phyloP scores from a whole-genome alignment of 2,888 invertebrate genomes.

The Catotricha subobsoleta region DNA sequence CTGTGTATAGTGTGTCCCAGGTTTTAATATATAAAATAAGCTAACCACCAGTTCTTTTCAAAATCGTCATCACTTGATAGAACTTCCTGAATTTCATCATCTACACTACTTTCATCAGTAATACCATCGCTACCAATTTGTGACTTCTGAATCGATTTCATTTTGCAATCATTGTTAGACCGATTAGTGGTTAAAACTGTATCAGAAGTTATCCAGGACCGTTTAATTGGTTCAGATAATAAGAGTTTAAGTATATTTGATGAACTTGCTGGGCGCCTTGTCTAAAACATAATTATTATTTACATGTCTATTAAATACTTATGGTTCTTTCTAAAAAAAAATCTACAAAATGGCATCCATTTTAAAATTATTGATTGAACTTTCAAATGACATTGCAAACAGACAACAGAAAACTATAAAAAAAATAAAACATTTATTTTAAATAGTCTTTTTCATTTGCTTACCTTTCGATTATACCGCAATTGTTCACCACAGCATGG shows the following conservation, averaged over 20 bases:
- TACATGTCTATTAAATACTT: neutral
- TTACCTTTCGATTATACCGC: neutral
- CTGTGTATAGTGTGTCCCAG: too few species aligned
- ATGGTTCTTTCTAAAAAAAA: neutral
- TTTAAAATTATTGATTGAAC: too few species aligned
- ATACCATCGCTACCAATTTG: conserved; percentile 1
- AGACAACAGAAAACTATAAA: too few species aligned
- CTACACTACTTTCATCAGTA: neutral
- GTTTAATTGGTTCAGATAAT: conserved; percentile 27
- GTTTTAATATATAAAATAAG: too few species aligned
- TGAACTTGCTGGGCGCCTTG: conserved; percentile 22
- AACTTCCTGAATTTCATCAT: neutral
- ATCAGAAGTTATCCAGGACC: conserved; percentile 17
- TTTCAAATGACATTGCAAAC: too few species aligned
- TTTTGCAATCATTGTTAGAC: too few species aligned
- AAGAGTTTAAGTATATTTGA: conserved; percentile 26
- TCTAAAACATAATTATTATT: too few species aligned
- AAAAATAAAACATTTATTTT: too few species aligned
- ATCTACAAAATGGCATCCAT: too few species aligned
- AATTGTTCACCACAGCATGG: too few species aligned
- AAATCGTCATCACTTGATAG: neutral
- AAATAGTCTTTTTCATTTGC: neutral
- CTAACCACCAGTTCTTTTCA: too few species aligned
- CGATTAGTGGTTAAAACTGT: too few species aligned
- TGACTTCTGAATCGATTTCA: neutral